Evolutionary conservation across 2,888 invertebrate species (phyloP), one percentile per base, ranked within the genome.

Genomic region (Apamea crenata): DNA sequence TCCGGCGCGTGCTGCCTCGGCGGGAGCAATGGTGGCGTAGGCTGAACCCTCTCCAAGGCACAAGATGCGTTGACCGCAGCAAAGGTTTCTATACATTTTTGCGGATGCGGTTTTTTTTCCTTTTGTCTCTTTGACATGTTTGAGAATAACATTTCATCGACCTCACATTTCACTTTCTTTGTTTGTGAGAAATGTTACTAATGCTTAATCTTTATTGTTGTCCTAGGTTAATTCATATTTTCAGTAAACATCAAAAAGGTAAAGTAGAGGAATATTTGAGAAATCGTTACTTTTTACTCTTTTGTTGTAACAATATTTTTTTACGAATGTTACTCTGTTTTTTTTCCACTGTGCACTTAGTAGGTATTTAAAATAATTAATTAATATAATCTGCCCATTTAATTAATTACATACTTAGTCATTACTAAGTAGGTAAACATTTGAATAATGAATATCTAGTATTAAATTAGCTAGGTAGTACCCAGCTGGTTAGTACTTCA

Each of bases 21-120:
- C 92, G 90, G 92, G 90, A 91, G 95, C 93, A 96, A 95, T 96
- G 95, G 91, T 92, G 74, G 78, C 61, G 85, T 80, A 74, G 81
- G 81, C 84, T 89, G 88, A 87, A 87, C 90, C 91, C 92, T 92
- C 93, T 92, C 93, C 92, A 91, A 83, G 81, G 76, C 81, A 77
- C 75, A 86, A 89, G 91, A 93, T 91, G 87, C 91, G 90, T 91
- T 92, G 93, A 92, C 92, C 93, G 93, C 89, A 88, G 78, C 44
- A 68, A 81, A 81, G 81, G 77, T 88, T 88, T 82, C 78, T 79
- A 77, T 83, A 75, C 50, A 78, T 84, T 88, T 89, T 88, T 87
- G 90, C 85, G 77, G 74, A 82, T 89, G 83, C 75, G 82, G 53
- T 76, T 79, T 75, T 87, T 56, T 84, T 80, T 80, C 53, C 73